phyloP scores from a whole-genome alignment of 2,797 vertebrate genomes.

The Pseudochirops cupreus region DNA sequence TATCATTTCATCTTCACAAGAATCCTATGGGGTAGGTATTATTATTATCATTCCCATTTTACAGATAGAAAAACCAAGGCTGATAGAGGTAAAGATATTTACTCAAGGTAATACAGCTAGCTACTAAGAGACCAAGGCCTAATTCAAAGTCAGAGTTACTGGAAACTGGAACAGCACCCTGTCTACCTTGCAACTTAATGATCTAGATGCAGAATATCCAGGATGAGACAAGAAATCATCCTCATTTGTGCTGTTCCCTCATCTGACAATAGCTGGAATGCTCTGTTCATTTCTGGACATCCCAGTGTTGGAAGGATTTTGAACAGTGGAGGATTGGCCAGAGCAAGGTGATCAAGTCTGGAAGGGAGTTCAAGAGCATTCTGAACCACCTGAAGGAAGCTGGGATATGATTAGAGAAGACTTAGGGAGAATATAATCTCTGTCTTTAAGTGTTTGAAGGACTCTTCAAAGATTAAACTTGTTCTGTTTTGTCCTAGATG shows the following conservation, averaged over 20 bases:
- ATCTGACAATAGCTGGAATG: neutral
- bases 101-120: too few species aligned
- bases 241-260: neutral
- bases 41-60: too few species aligned
- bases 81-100: too few species aligned
- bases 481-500: neutral
- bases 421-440: neutral
- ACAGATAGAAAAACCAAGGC: too few species aligned
- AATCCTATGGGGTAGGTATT: too few species aligned
- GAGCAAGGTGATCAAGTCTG: neutral
- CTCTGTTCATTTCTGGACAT: neutral
- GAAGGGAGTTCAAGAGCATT: neutral
- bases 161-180: too few species aligned
- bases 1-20: too few species aligned
- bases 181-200: too few species aligned
- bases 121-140: too few species aligned
- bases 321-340: neutral
- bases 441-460: neutral
- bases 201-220: neutral
- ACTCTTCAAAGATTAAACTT: neutral
- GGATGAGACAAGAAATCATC: neutral
- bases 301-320: neutral
- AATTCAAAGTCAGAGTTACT: too few species aligned
- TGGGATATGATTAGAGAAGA: neutral
- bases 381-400: neutral